phyloP scores from a whole-genome alignment of 2,113 vertebrate genomes.

The Cairina moschata region DNA sequence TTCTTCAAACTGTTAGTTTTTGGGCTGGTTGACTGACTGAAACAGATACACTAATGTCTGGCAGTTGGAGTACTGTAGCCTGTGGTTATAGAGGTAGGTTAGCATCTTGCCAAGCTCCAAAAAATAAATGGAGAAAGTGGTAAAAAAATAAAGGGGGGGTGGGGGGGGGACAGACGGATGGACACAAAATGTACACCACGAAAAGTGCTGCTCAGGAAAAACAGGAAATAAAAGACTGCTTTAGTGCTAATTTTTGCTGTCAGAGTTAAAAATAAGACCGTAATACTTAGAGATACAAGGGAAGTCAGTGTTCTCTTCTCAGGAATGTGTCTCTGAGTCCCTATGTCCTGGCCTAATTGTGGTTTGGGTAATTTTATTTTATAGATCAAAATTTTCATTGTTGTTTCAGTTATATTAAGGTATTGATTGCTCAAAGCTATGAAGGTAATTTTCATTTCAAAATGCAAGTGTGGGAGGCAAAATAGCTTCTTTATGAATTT shows the following conservation, averaged over 20 bases:
- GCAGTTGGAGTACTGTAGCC: slow-evolving; percentile 19
- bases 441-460: slow-evolving; percentile 14
- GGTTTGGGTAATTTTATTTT: neutral
- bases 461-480: neutral
- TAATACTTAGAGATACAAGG: neutral
- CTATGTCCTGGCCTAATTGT: neutral
- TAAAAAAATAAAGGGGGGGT: neutral
- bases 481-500: neutral
- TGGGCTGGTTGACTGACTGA: slow-evolving; percentile 52
- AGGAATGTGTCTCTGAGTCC: neutral
- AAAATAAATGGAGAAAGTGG: neutral
- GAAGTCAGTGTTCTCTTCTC: neutral
- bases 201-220: neutral
- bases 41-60: slow-evolving; percentile 43
- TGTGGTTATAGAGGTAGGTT: slow-evolving; percentile 27
- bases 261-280: neutral
- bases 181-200: neutral
- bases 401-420: neutral
- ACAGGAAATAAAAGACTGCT: neutral
- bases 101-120: slow-evolving; percentile 24
- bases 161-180: too few species aligned
- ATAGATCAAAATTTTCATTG: neutral
- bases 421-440: neutral
- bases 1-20: slow-evolving; percentile 52
- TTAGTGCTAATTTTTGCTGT: neutral